A percentile compares a stretch with the other conserved stretches of the same genome.
Conservation (phyloP, 2,888 invertebrate species). For the Rotaria sp. region DNA sequence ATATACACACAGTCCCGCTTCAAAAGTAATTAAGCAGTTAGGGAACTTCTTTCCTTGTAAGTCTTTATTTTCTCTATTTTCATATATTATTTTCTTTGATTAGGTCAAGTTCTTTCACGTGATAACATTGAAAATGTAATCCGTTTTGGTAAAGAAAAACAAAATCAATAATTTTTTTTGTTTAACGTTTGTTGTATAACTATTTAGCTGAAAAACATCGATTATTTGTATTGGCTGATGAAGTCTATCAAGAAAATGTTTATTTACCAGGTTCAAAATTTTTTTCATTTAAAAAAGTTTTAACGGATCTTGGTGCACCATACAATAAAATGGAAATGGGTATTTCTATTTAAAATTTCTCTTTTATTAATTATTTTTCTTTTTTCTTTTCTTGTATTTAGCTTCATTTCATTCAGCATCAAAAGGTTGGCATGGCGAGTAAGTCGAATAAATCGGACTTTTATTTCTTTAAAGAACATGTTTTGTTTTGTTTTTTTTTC, state of each 20-base stretch:
- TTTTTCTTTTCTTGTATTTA: neutral
- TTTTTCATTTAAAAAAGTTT: constrained; percentile 86
- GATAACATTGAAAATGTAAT: constrained; percentile 83
- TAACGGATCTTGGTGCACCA: constrained; percentile 80
- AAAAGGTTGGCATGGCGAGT: constrained; percentile 69
- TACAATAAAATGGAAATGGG: constrained; percentile 71
- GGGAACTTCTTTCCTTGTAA: too few relatives aligned
- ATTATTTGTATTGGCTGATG: constrained; percentile 65
- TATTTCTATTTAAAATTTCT: neutral
- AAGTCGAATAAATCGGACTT: neutral
- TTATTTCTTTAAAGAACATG: too few relatives aligned
- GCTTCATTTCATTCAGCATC: constrained; percentile 93
- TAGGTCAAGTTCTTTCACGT: constrained; percentile 68
- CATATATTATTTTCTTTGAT: constrained; percentile 44
- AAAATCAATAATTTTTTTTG: too few relatives aligned
- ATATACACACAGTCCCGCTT: too few relatives aligned
- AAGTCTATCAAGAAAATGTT: constrained; percentile 74
- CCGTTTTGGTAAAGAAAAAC: constrained; percentile 58
- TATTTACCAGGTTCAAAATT: constrained; percentile 80
- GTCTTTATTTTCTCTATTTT: neutral
- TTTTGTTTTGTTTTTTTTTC: too few relatives aligned
- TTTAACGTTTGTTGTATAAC: too few relatives aligned
- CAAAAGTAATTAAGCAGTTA: too few relatives aligned
- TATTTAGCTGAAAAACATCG: constrained; percentile 67
- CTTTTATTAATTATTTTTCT: neutral